A percentile compares a stretch with the other conserved stretches of the same genome.
These are phyloP conservation scores for Cotesia chilonis DNA, from an alignment of 1,140 invertebrate genomes.

Conservation along the genomic window DNA sequence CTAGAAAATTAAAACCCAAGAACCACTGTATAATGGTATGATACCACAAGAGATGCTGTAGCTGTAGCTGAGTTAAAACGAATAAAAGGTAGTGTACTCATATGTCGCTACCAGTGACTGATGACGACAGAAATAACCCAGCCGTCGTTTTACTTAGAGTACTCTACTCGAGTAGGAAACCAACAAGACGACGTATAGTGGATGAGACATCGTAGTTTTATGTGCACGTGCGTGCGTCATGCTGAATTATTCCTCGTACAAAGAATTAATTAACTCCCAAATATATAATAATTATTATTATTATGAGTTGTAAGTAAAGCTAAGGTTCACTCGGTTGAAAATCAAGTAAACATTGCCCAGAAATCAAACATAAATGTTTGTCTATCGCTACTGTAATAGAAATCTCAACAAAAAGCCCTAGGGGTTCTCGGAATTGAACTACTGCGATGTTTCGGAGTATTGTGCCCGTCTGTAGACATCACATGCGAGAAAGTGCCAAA, in stretches of 20 bases:
- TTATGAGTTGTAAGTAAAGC: too few species aligned
- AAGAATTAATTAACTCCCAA: constrained; percentile 20
- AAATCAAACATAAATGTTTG: too few species aligned
- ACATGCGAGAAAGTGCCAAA: neutral
- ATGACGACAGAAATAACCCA: constrained; percentile 42
- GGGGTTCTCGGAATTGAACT: too few species aligned
- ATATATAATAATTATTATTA: too few species aligned
- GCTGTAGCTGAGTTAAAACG: neutral
- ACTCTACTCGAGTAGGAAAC: constrained; percentile 11
- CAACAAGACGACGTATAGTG: constrained; percentile 18
- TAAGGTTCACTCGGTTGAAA: neutral
- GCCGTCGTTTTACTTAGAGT: constrained; percentile 12
- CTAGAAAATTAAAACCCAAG: constrained; percentile 16
- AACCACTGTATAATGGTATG: neutral
- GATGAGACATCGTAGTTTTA: constrained; percentile 28
- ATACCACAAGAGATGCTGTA: neutral
- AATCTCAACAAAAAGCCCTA: too few species aligned
- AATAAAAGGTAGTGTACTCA: constrained; percentile 27
- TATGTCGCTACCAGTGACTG: constrained; percentile 37
- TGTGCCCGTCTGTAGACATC: neutral
- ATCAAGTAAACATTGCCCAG: neutral
- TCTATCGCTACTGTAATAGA: too few species aligned
- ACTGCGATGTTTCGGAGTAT: too few species aligned
- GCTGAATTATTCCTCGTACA: constrained; percentile 37
- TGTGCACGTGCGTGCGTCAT: constrained; percentile 40